A percentile compares a stretch with the other conserved stretches of the same genome.
phyloP scores from a whole-genome alignment of 2,888 invertebrate genomes.

The Heteromurus nitidus region DNA sequence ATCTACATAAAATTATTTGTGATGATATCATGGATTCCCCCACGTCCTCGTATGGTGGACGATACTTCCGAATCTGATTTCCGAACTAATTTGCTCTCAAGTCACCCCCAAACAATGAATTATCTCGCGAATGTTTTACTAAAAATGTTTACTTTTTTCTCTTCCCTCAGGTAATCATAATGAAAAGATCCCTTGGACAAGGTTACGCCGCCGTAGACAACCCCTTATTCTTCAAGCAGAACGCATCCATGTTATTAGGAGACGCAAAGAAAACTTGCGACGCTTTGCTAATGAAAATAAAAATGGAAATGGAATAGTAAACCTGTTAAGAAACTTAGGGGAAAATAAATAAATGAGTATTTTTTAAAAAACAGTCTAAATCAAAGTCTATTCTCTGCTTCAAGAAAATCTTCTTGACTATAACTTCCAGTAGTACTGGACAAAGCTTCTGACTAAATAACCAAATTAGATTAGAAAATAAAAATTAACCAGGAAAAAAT shows the following conservation, averaged over 20 bases:
- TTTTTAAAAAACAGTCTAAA: too few relatives aligned
- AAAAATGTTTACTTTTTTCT: conserved; percentile 74
- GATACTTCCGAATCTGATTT: conserved; percentile 26
- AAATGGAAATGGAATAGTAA: conserved; percentile 68
- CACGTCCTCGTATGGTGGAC: conserved; percentile 41
- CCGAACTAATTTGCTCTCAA: not conserved
- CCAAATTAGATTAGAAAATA: too few relatives aligned
- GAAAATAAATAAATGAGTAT: not conserved
- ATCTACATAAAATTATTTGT: not conserved
- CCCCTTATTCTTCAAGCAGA: conserved; percentile 92
- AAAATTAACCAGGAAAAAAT: too few relatives aligned
- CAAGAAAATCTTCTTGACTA: too few relatives aligned
- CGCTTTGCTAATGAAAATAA: conserved; percentile 83
- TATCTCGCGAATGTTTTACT: not conserved
- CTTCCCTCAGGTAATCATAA: conserved; percentile 83
- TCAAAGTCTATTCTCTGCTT: too few relatives aligned
- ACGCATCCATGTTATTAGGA: conserved; percentile 90
- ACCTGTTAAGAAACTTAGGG: not conserved
- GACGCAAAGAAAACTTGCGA: conserved; percentile 95
- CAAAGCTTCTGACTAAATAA: too few relatives aligned
- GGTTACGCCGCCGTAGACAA: conserved; percentile 93
- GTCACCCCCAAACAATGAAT: not conserved
- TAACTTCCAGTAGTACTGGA: too few relatives aligned
- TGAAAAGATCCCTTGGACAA: conserved; percentile 92
- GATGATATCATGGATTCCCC: conserved; percentile 39